Base-by-base conservation (phyloP, 2,888 invertebrate genomes). In the Volucella inanis region DNA sequence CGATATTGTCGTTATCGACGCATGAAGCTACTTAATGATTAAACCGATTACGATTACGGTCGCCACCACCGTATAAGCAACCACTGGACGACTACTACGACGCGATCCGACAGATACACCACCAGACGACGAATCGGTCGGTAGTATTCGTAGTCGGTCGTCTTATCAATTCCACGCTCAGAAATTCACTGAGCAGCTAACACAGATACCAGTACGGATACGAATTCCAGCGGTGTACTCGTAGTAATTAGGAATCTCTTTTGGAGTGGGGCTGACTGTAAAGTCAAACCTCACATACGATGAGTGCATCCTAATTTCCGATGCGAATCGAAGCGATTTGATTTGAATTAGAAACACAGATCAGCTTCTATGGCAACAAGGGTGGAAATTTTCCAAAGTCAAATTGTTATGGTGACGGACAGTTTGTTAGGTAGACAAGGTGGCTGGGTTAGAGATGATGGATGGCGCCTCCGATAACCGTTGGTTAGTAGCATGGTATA, bases 161-260 rank as follows among this genome's bases (percentile, higher is more conserved):
- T n/a, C 75, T 84, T 84, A 84, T 84, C 84, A 84, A 67, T 80
- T 54, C 70, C 71, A 49, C n/a, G 57, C 41, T 67, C 43, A 38
- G 45, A 57, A 55, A 31, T 59, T 50, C 50, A 50, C 57, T 65
- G 43, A 47, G 47, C 47, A 49, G 9, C 49, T 39, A 49, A 15
- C 57, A 54, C 22, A 31, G 6, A 31, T 22, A 31, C 31, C 4
- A 31, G 31, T 31, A 31, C 31, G 31, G 31, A 31, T 31, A 31
- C 6, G 31, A 6, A 31, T 6, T 31, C 31, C 31, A 31, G 31
- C 31, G 6, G 31, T 31, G 31, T 31, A 31, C 31, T 31, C 31
- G 2, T 6, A 6, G 6, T 31, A 31, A 31, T 31, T 2, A 31
- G 31, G 31, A 31, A 31, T 54, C 43, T 31, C 11, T 15, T 1